Conservation (phyloP, 2,888 invertebrate genomes). For the Ophioninae sp. region DNA sequence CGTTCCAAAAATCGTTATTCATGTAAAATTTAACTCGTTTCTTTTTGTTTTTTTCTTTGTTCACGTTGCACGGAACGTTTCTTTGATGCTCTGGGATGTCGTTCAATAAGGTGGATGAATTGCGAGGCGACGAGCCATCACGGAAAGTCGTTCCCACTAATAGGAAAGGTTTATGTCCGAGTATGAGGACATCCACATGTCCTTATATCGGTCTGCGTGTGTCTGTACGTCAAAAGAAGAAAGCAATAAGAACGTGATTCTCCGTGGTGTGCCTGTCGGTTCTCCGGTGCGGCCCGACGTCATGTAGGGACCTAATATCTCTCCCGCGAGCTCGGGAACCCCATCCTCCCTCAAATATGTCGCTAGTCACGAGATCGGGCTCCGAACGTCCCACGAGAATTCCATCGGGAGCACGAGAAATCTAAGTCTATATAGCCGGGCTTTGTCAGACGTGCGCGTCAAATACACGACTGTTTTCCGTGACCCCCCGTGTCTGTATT, state of each 20-base stretch:
- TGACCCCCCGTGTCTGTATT: background rate
- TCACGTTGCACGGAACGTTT: slow-evolving; percentile 28
- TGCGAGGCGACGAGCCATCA: slow-evolving; percentile 26
- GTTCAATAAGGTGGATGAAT: slow-evolving; percentile 10
- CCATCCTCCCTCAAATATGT: slow-evolving; percentile 70
- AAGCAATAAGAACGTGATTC: slow-evolving; percentile 68
- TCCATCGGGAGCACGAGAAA: slow-evolving; percentile 60
- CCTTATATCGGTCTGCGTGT: background rate
- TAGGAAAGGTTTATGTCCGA: slow-evolving; percentile 48
- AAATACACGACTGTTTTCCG: slow-evolving; percentile 4
- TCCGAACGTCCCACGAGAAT: slow-evolving; percentile 66
- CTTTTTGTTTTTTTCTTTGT: slow-evolving; percentile 8
- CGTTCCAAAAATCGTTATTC: too few species aligned
- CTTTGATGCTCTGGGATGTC: background rate
- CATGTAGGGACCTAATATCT: slow-evolving; percentile 72
- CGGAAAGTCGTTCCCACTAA: slow-evolving; percentile 55
- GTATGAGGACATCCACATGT: background rate
- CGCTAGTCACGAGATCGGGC: slow-evolving; percentile 71
- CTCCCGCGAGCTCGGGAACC: slow-evolving; percentile 68
- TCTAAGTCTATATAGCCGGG: slow-evolving; percentile 23
- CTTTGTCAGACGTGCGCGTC: slow-evolving; percentile 1
- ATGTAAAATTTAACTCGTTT: too few species aligned
- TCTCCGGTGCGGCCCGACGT: slow-evolving; percentile 62
- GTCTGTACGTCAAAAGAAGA: slow-evolving; percentile 53
- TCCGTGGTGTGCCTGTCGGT: slow-evolving; percentile 66